Evolutionary conservation across 1,140 invertebrate genomes (phyloP).

Genomic region (Amphibalanus amphitrite): DNA sequence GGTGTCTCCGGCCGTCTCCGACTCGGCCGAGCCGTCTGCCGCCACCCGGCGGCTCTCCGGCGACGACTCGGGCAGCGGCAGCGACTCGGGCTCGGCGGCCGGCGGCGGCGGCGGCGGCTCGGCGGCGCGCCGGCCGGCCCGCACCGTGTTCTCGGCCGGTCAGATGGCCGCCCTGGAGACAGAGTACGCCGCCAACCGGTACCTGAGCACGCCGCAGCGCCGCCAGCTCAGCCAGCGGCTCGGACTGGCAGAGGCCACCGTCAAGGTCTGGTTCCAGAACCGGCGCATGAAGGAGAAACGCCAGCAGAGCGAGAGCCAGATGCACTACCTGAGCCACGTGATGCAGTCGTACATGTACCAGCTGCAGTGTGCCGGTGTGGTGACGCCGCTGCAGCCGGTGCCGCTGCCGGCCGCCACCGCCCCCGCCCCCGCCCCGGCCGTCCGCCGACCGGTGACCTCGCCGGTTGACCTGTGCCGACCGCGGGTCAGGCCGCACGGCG

Average conservation of each 20-base stretch:
- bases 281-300: slow-evolving; percentile 4
- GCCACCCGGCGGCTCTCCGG: background rate
- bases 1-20: background rate
- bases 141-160: slow-evolving; percentile 2
- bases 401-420: too few relatives aligned
- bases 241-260: background rate
- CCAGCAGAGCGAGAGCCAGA: slow-evolving; percentile 1
- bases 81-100: background rate
- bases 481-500: background rate
- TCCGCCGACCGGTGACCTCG: background rate
- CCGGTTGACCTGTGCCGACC: background rate
- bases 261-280: slow-evolving; percentile 4
- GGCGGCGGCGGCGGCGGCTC: too few relatives aligned
- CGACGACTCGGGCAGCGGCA: background rate
- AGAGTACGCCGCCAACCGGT: background rate
- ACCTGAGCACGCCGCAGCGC: slow-evolving; percentile 1
- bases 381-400: background rate
- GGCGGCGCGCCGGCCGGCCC: background rate
- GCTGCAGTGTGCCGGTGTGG: slow-evolving; percentile 1
- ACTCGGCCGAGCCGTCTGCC: background rate
- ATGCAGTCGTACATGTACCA: slow-evolving; percentile 5
- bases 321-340: background rate
- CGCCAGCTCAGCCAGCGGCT: background rate
- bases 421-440: too few relatives aligned
- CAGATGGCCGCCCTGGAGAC: background rate